Base-by-base conservation (phyloP, 2,888 invertebrate genomes). In the Troides oblongomaculatus region DNA sequence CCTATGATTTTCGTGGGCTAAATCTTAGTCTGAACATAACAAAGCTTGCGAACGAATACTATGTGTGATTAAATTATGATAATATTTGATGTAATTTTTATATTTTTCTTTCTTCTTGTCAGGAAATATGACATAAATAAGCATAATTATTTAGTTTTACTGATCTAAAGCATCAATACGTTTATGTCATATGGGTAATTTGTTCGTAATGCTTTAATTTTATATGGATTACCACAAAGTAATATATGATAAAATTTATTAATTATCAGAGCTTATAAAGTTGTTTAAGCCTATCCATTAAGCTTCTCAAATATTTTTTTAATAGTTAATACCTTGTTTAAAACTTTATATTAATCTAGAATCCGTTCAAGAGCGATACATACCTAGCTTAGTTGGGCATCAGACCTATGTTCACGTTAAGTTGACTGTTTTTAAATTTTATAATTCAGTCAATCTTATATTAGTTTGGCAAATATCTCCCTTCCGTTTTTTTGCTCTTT, bases 211-310 rank as follows among this genome's bases (percentile, higher is more conserved):
- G 39, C n/a, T 10, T 66, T 62, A 61, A 66, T 61, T 66, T 56
- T 61, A 56, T 61, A 25, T 62, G 56, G 64, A 65, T 43, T 59
- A 17, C 58, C 17, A 39, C 43, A n/a, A 46, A 58, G 63, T 23
- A 53, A 14, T 30, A 18, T 10, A 17, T 0, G 56, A 23, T 43
- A 65, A 59, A 46, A 62, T 63, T 63, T 30, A 39, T 68, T 63
- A 68, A 68, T 68, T 50, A 68, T 17, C 46, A 17, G 46, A 59
- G 68, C 63, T 68, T 68, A 62, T 30, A 30, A 68, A 68, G 62
- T 62, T 63, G 53, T 58, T 60, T 39, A 18, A 62, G 62, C 62
- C 50, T 21, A 53, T 30, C 61, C n/a, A 39, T 56, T 21, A 12
- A 39, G 53, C 39, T 23, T 18, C 1, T 7, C 66, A 60, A 61